Evolutionary conservation across 2,888 invertebrate genomes (phyloP).

Genomic region (Spilarctia lutea): DNA sequence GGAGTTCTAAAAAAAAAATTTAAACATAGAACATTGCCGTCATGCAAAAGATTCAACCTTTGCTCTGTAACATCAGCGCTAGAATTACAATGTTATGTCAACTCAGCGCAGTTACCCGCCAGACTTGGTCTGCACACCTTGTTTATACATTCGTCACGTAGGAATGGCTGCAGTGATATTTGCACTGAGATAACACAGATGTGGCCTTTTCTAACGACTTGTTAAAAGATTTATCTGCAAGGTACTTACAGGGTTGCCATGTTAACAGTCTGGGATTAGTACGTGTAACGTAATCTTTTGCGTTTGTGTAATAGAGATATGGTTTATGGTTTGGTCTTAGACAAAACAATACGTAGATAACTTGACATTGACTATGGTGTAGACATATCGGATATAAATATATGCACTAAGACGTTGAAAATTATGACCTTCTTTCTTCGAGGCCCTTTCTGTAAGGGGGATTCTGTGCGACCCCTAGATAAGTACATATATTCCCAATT

Average conservation of each 20-base stretch:
- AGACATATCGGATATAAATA: too few relatives aligned
- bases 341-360: background rate
- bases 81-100: constrained; percentile 44
- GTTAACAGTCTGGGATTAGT: background rate
- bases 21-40: background rate
- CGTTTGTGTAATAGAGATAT: background rate
- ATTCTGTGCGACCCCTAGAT: too few relatives aligned
- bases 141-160: constrained; percentile 55
- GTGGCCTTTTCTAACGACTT: constrained; percentile 4
- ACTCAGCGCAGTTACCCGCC: constrained; percentile 26
- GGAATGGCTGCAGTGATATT: constrained; percentile 20
- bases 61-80: constrained; percentile 3
- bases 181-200: constrained; percentile 17
- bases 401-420: too few relatives aligned
- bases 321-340: background rate
- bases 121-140: constrained; percentile 18
- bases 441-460: too few relatives aligned
- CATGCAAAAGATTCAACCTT: background rate
- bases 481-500: too few relatives aligned
- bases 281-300: constrained; percentile 14
- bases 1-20: background rate
- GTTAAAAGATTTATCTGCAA: constrained; percentile 1
- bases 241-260: background rate
- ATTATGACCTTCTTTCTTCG: too few relatives aligned
- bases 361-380: background rate